Conservation (phyloP, 2,888 invertebrate genomes). For the Archips crataeganus region DNA sequence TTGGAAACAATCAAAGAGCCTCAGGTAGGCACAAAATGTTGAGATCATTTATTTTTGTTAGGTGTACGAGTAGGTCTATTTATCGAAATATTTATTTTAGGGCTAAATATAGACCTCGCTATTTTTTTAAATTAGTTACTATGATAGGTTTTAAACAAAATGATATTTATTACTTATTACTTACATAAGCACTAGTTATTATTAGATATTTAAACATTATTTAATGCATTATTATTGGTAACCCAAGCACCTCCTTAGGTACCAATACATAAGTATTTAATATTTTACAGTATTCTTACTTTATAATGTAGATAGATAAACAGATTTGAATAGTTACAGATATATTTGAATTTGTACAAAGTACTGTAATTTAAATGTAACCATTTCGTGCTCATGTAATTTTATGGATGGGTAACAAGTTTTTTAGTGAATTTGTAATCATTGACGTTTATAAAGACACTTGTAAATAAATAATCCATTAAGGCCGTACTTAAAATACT, state of each 20-base stretch:
- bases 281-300: slow-evolving; percentile 39
- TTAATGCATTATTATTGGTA: slow-evolving; percentile 20
- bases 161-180: slow-evolving; percentile 28
- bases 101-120: slow-evolving; percentile 31
- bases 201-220: slow-evolving; percentile 8
- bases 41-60: not conserved
- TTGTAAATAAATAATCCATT: slow-evolving; percentile 37
- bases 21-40: not conserved
- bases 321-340: slow-evolving; percentile 12
- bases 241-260: slow-evolving; percentile 20
- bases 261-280: slow-evolving; percentile 30
- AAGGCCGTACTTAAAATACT: slow-evolving; percentile 9
- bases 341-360: slow-evolving; percentile 37
- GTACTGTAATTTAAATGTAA: slow-evolving; percentile 26
- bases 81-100: slow-evolving; percentile 9
- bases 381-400: slow-evolving; percentile 25
- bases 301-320: slow-evolving; percentile 31
- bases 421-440: slow-evolving; percentile 18
- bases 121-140: slow-evolving; percentile 16
- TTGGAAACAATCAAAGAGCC: not conserved
- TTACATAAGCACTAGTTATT: slow-evolving; percentile 18
- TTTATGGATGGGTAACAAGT: slow-evolving; percentile 12
- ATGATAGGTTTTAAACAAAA: slow-evolving; percentile 10
- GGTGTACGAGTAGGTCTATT: slow-evolving; percentile 7
- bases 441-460: slow-evolving; percentile 10